Conservation (phyloP, 1,140 invertebrate species). For the Calycopis cecrops region DNA sequence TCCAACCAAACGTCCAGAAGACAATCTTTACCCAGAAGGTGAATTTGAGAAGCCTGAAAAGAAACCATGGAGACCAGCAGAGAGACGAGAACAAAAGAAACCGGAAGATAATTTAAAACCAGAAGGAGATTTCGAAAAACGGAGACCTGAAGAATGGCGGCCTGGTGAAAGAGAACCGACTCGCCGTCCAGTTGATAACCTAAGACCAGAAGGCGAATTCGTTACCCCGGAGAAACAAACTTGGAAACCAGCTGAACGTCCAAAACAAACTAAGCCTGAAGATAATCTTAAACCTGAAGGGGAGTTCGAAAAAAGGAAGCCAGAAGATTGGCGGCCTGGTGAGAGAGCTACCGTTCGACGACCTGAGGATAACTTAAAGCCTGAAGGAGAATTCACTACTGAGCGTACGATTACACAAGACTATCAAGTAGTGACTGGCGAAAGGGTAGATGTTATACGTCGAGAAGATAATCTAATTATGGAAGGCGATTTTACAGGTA, state of each 20-base stretch:
- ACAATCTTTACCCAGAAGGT: slow-evolving; percentile 77
- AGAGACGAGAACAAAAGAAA: slow-evolving; percentile 67
- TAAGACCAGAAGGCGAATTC: slow-evolving; percentile 77
- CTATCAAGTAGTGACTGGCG: slow-evolving; percentile 73
- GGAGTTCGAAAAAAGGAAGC: slow-evolving; percentile 75
- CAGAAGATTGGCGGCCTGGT: slow-evolving; percentile 75
- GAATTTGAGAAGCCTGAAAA: slow-evolving; percentile 69
- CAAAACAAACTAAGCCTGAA: slow-evolving; percentile 74
- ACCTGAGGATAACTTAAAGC: slow-evolving; percentile 78
- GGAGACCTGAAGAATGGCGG: slow-evolving; percentile 60
- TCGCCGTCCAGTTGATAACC: slow-evolving; percentile 74
- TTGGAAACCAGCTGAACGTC: slow-evolving; percentile 77
- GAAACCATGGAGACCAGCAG: slow-evolving; percentile 72
- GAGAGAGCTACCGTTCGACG: slow-evolving; percentile 78
- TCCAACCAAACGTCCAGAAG: slow-evolving; percentile 35
- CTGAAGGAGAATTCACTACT: slow-evolving; percentile 74
- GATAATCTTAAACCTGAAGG: slow-evolving; percentile 79
- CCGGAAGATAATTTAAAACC: slow-evolving; percentile 77
- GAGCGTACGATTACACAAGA: slow-evolving; percentile 70
- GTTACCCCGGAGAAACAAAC: slow-evolving; percentile 74
- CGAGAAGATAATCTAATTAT: slow-evolving; percentile 77
- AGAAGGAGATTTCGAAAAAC: slow-evolving; percentile 75
- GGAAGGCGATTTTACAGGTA: slow-evolving; percentile 60
- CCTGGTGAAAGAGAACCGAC: slow-evolving; percentile 65
- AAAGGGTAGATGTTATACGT: slow-evolving; percentile 77